These are phyloP conservation scores for Ctenochaetus hawaiiensis DNA, from an alignment of 2,797 vertebrate species.

Conservation along the genomic window DNA sequence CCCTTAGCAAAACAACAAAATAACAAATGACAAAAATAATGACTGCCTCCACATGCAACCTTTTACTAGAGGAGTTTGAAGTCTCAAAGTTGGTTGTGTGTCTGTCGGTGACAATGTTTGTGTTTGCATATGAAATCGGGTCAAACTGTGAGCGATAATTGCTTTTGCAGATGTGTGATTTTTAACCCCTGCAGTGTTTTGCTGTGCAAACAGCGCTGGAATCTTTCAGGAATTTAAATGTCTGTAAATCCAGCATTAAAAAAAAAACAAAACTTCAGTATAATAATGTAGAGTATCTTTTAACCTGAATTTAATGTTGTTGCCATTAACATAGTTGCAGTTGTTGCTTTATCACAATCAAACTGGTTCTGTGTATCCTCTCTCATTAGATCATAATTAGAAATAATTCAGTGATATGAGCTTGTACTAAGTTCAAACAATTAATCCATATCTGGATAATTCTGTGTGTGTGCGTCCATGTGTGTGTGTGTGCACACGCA, in stretches of 20 bases:
- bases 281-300: slow-evolving; percentile 5
- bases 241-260: background rate
- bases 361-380: slow-evolving; percentile 1
- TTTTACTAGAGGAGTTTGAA: background rate
- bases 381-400: slow-evolving; percentile 36
- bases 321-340: slow-evolving; percentile 13
- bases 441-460: slow-evolving; percentile 16
- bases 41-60: background rate
- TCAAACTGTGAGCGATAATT: slow-evolving; percentile 8
- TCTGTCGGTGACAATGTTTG: background rate
- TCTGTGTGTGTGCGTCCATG: background rate
- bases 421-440: slow-evolving; percentile 28
- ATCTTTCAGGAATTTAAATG: background rate
- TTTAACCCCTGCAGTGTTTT: background rate
- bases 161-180: background rate
- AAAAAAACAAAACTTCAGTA: background rate
- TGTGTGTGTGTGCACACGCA: background rate
- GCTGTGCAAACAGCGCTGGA: background rate
- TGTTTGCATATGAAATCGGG: slow-evolving; percentile 17
- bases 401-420: slow-evolving; percentile 39
- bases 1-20: background rate
- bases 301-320: slow-evolving; percentile 1
- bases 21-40: background rate
- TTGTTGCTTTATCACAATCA: slow-evolving; percentile 1
- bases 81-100: background rate